A percentile compares a stretch with the other conserved stretches of the same genome.
phyloP scores from a whole-genome alignment of 2,888 invertebrate genomes.

The Xestia xanthographa region DNA sequence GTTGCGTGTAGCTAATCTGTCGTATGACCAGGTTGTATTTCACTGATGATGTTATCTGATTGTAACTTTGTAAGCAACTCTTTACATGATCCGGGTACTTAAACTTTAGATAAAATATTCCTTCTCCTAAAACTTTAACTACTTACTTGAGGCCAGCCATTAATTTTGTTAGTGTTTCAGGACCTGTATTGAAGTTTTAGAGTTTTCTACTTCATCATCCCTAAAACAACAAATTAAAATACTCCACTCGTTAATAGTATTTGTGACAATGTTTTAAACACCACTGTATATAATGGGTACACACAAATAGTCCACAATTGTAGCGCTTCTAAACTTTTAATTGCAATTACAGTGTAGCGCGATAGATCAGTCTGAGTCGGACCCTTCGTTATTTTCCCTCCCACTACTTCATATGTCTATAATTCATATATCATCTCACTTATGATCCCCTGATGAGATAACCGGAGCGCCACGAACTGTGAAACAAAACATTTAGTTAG shows the following conservation, averaged over 20 bases:
- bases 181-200: not conserved
- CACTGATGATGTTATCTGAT: constrained; percentile 30
- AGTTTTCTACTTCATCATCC: not conserved
- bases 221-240: not conserved
- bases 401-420: constrained; percentile 13
- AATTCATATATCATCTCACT: constrained; percentile 30
- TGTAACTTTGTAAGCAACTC: constrained; percentile 8
- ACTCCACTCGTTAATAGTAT: not conserved
- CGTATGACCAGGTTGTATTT: constrained; percentile 28
- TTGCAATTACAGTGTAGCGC: constrained; percentile 46
- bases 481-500: constrained; percentile 10
- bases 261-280: constrained; percentile 8
- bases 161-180: not conserved
- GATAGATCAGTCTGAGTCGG: constrained; percentile 22
- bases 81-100: constrained; percentile 11
- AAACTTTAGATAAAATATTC: not conserved
- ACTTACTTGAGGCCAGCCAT: not conserved
- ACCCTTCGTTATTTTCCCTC: constrained; percentile 32
- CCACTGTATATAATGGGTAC: not conserved
- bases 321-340: constrained; percentile 48
- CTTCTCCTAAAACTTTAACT: not conserved
- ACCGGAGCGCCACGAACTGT: constrained; percentile 13
- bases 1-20: constrained; percentile 42
- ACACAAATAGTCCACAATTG: constrained; percentile 10
- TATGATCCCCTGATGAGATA: constrained; percentile 33